These are phyloP conservation scores for Dorcus hopei DNA, from an alignment of 2,888 invertebrate species.

Conservation along the genomic window DNA sequence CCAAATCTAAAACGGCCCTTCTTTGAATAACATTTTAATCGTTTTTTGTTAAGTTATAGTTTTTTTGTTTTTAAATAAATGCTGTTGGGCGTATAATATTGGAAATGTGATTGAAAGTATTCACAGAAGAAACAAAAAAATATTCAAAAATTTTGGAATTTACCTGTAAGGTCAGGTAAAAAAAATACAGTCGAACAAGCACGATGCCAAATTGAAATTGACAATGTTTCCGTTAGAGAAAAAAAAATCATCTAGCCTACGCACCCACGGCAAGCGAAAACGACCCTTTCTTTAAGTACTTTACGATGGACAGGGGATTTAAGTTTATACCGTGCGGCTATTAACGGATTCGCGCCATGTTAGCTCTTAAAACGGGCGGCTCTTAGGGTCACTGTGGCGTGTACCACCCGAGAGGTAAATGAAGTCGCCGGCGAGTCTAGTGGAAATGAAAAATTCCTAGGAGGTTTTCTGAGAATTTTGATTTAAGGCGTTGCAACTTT, in stretches of 20 bases:
- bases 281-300: not conserved
- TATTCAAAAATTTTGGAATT: not conserved
- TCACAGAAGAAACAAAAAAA: not conserved
- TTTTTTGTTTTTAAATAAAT: no score
- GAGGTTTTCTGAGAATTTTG: conserved; percentile 39
- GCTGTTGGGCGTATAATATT: no score
- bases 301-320: not conserved
- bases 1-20: no score
- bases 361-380: not conserved
- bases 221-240: conserved; percentile 3
- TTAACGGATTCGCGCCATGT: no score
- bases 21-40: no score
- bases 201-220: conserved; percentile 9
- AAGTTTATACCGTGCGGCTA: no score
- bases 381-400: not conserved
- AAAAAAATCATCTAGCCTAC: not conserved
- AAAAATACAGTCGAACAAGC: conserved; percentile 5
- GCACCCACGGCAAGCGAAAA: not conserved
- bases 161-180: conserved; percentile 15
- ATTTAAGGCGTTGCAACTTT: conserved; percentile 23
- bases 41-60: no score
- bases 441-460: conserved; percentile 36
- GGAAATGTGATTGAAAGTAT: no score
- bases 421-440: conserved; percentile 39
- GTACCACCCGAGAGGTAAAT: not conserved